phyloP scores from a whole-genome alignment of 2,797 vertebrate species.

The Heteromormyrus szaboi region DNA sequence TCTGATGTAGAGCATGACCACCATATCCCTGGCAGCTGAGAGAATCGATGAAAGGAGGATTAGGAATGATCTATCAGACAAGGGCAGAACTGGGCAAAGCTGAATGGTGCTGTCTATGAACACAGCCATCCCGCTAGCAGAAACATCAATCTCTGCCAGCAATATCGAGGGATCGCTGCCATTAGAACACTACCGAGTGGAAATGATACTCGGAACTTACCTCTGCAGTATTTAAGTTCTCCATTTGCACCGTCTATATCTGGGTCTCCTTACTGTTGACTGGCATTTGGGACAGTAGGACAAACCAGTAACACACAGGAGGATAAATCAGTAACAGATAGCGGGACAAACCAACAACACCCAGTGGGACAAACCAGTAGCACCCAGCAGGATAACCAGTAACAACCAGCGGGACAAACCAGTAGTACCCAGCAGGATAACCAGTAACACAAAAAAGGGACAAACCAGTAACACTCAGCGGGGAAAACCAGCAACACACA shows the following conservation, averaged over 20 bases:
- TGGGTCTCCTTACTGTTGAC: background rate
- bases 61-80: background rate
- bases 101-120: background rate
- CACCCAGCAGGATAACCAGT: background rate
- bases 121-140: background rate
- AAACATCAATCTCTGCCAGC: background rate
- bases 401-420: background rate
- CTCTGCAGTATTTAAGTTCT: background rate
- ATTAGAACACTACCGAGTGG: background rate
- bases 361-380: background rate
- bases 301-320: background rate
- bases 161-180: background rate
- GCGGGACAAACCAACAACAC: background rate
- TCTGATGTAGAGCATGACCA: background rate
- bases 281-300: background rate
- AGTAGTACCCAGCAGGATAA: background rate
- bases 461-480: background rate
- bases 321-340: background rate
- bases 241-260: background rate
- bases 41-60: background rate
- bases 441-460: background rate
- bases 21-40: background rate
- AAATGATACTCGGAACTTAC: background rate
- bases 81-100: background rate
- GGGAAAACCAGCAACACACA: background rate